A percentile compares a stretch with the other conserved stretches of the same genome.
Evolutionary conservation across 1,140 invertebrate genomes (phyloP).

Genomic region (Sitophilus oryzae): DNA sequence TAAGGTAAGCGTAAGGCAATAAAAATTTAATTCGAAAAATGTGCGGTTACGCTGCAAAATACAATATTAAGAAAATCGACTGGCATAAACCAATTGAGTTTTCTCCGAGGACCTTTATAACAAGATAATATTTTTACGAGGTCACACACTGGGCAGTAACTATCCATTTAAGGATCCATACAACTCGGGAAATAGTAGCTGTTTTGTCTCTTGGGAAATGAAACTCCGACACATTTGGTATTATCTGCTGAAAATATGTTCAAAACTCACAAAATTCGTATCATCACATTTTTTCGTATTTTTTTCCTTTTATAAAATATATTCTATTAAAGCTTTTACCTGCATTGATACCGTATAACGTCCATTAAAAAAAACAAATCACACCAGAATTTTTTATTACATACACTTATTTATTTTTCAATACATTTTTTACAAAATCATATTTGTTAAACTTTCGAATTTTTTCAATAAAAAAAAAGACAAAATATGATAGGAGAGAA

Average conservation of each 20-base stretch:
- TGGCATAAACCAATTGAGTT: constrained; percentile 1
- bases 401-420: too few species aligned
- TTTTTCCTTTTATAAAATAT: too few species aligned
- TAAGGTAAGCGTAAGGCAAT: too few species aligned
- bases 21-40: background rate
- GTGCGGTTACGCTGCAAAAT: background rate
- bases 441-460: too few species aligned
- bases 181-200: constrained; percentile 33
- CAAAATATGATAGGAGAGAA: too few species aligned
- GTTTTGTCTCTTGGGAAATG: constrained; percentile 38
- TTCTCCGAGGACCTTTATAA: constrained; percentile 28
- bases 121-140: constrained; percentile 38
- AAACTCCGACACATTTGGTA: constrained; percentile 35
- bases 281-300: constrained; percentile 30
- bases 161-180: constrained; percentile 37
- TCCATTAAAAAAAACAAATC: too few species aligned
- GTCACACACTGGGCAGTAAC: constrained; percentile 36
- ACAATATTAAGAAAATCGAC: background rate
- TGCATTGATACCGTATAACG: too few species aligned
- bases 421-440: too few species aligned
- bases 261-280: constrained; percentile 32
- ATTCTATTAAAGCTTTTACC: too few species aligned
- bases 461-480: too few species aligned
- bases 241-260: constrained; percentile 36
- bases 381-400: too few species aligned